Conservation (phyloP, 92 coral and sea anemone species). For the Blastomussa wellsi region DNA sequence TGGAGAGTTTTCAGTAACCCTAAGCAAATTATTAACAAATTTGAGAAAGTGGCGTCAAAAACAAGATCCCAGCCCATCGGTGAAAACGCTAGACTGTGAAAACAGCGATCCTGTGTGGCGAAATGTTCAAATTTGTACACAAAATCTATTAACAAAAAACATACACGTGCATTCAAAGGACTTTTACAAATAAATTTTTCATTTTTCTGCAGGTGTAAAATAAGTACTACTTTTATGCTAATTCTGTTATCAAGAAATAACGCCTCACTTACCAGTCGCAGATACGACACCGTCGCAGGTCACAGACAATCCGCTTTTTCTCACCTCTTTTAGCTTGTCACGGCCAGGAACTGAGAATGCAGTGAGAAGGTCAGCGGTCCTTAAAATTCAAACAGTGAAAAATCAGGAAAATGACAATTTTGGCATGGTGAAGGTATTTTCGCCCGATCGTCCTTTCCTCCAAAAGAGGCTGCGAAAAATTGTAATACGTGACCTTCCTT, state of each 20-base stretch:
- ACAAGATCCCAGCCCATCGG: not conserved
- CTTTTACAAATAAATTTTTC: not conserved
- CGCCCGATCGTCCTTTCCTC: not conserved
- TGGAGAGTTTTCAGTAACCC: not conserved
- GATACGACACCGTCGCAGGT: not conserved
- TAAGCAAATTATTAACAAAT: not conserved
- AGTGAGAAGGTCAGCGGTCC: constrained; percentile 23
- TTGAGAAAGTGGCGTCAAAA: not conserved
- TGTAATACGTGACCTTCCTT: constrained; percentile 2
- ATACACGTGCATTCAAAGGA: too few species aligned
- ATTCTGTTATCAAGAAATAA: not conserved
- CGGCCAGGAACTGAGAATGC: constrained; percentile 32
- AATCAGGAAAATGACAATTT: not conserved
- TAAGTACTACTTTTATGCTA: not conserved
- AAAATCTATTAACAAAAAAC: not conserved
- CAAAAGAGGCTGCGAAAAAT: not conserved
- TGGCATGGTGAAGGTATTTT: not conserved
- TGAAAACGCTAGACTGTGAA: not conserved
- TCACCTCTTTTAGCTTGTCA: constrained; percentile 24
- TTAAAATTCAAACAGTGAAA: not conserved
- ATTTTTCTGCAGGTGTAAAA: not conserved
- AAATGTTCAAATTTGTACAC: not conserved
- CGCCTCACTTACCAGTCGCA: constrained; percentile 1
- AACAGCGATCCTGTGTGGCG: not conserved
- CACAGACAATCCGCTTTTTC: not conserved